These are phyloP conservation scores for Xyliphius kryptos DNA, from an alignment of 2,113 vertebrate genomes.

Conservation along the genomic window DNA sequence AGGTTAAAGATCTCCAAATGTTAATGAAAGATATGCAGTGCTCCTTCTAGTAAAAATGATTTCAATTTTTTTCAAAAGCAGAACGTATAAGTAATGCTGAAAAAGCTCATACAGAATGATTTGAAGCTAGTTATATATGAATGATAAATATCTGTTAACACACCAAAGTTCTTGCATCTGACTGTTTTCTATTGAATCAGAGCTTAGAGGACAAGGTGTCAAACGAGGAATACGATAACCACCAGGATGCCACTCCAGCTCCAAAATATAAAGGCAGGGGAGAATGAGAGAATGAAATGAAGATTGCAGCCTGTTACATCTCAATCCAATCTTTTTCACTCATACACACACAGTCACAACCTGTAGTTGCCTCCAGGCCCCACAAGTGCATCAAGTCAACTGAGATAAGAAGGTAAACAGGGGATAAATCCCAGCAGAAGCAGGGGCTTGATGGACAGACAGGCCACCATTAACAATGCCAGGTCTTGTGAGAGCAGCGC, in stretches of 20 bases:
- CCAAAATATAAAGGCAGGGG: conserved; percentile 30
- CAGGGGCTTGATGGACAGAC: conserved; percentile 86
- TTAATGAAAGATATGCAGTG: conserved; percentile 57
- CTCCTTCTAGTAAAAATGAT: conserved; percentile 29
- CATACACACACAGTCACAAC: conserved; percentile 32
- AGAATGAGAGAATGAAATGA: conserved; percentile 38
- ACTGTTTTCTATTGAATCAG: not conserved
- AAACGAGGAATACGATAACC: conserved; percentile 14
- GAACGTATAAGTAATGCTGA: not conserved
- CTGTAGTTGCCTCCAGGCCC: conserved; percentile 32
- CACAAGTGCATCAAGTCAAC: conserved; percentile 49
- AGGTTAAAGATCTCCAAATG: conserved; percentile 55
- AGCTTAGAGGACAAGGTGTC: conserved; percentile 23
- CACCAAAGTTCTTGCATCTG: not conserved
- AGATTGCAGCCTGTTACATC: conserved; percentile 28
- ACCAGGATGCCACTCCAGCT: conserved; percentile 12
- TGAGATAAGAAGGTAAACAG: conserved; percentile 86
- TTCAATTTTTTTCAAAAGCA: not conserved
- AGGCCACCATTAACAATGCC: conserved; percentile 91
- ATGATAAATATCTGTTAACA: conserved; percentile 9
- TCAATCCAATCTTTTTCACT: conserved; percentile 27
- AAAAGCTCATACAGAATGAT: not conserved
- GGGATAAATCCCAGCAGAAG: conserved; percentile 83
- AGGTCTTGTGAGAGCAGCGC: conserved; percentile 84
- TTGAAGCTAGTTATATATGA: too few species aligned